Evolutionary conservation across 2,113 vertebrate genomes (phyloP), one percentile per base, ranked within the genome.

Genomic region (Festucalex cinctus): DNA sequence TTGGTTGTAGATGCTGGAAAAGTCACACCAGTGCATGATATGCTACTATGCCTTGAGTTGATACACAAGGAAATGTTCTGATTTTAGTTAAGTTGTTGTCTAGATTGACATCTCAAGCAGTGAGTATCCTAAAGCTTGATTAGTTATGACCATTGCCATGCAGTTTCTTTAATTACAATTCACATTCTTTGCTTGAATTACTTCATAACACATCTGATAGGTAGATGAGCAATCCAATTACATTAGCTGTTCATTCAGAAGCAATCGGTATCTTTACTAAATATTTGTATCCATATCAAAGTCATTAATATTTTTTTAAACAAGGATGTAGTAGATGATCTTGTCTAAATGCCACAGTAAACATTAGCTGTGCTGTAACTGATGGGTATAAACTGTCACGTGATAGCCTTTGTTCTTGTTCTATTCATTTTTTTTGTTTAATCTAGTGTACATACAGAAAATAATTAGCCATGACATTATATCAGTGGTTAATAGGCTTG

Each of bases 401-500:
- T 32, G 22, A 22, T 2, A 22, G 65, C 26, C 13, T 26, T n/a
- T 43, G 43, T 24, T 62, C 13, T 44, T 13, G 49, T 57, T 67
- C 75, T 76, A 77, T 83, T 58, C n/a, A n/a, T n/a, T n/a, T 57
- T 32, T 61, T 76, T 76, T 36, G 65, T 58, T 59, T 83, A 59
- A 69, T 74, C 83, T 89, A 88, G 63, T 57, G 81, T 83, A 79
- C 85, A 86, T 82, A 75, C 75, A 85, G 86, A 84, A 85, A 91
- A 88, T 92, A 93, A 80, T 92, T 93, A 89, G 12, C 74, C 81
- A 79, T 84, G 92, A 87, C 91, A 71, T 93, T 86, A 77, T 85
- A 90, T 88, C 77, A 85, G 78, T 78, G 91, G 90, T 92, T 92
- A 95, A 95, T 95, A 92, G 93, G 84, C 87, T 70, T 75, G 71